Conservation (phyloP, 2,888 invertebrate species). For the Euclidia mi region DNA sequence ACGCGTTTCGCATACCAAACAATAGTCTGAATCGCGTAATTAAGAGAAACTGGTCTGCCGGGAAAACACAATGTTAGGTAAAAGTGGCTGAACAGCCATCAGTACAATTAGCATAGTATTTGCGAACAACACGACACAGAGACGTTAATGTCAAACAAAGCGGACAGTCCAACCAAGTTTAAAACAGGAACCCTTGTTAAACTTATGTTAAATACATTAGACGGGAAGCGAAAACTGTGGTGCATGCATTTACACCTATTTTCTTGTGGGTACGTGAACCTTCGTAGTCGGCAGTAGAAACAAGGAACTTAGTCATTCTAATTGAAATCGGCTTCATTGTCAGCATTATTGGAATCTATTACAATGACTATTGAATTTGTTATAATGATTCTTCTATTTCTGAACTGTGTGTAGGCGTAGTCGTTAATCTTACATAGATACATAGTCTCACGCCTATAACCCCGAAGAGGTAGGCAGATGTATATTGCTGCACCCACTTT, state of each 20-base stretch:
- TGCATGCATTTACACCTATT: conserved; percentile 7
- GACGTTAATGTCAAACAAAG: conserved; percentile 10
- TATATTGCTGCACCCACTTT: no score
- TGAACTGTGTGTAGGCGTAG: no score
- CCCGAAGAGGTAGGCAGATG: no score
- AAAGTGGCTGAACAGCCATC: conserved; percentile 11
- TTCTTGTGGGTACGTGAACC: background rate
- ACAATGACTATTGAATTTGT: conserved; percentile 16
- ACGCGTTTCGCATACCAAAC: conserved; percentile 7
- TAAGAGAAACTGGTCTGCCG: conserved; percentile 15
- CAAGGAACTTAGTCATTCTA: conserved; percentile 14
- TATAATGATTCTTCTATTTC: background rate
- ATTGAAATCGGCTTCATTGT: conserved; percentile 25
- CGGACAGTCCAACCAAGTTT: background rate
- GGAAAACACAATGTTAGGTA: conserved; percentile 14
- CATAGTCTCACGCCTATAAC: no score
- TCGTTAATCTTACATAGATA: no score
- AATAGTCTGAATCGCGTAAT: conserved; percentile 8
- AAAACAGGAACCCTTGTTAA: conserved; percentile 6
- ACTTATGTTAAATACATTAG: conserved; percentile 6
- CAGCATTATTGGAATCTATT: conserved; percentile 24
- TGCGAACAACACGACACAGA: conserved; percentile 11
- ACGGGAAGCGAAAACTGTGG: conserved; percentile 6
- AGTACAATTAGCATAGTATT: conserved; percentile 21
- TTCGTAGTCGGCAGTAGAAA: background rate